Evolutionary conservation across 2,113 vertebrate species (phyloP), one percentile per base, ranked within the genome.

Genomic region (Nannospalax galili): DNA sequence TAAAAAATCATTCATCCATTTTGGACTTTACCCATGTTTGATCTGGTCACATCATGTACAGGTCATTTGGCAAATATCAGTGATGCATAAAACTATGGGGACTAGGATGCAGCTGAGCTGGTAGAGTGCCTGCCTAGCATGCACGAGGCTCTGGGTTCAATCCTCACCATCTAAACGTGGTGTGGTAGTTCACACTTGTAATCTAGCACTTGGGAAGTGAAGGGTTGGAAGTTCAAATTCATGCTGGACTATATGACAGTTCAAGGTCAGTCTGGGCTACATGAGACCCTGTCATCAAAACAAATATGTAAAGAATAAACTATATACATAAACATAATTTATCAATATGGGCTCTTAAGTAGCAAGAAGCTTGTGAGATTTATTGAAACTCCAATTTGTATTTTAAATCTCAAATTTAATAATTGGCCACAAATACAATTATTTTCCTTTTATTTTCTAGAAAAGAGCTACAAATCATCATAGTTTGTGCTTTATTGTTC

Each of bases 311-410:
- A 62, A 62, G 16, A 17, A 62, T 17, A 62, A 62, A 22, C 15
- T 62, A 62, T 62, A 62, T 62, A 12, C 15, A 62, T 65, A 65
- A 28, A 65, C 28, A 56, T 30, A 64, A 6, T 52, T 81, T 45
- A 62, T 81, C 65, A 93, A 58, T 35, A 87, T 58, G 7, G 85
- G 5, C 70, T 64, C 48, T 90, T 52, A 80, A 70, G 40, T 74
- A 74, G 65, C 19, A 16, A 52, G 56, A 84, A 88, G 48, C 32
- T n/a, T 90, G 1, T 79, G 42, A 84, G 35, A 7, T 73, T 84
- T 60, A 58, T 60, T 56, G n/a, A 92, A 95, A 86, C 22, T 82
- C 40, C 58, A 77, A 95, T 60, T 80, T 94, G 81, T 75, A 90
- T 58, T 90, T 67, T n/a, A 94, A 88, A 69, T 40, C 24, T 90